Conservation (phyloP, 2,888 invertebrate genomes). For the Yponomeuta cagnagella region DNA sequence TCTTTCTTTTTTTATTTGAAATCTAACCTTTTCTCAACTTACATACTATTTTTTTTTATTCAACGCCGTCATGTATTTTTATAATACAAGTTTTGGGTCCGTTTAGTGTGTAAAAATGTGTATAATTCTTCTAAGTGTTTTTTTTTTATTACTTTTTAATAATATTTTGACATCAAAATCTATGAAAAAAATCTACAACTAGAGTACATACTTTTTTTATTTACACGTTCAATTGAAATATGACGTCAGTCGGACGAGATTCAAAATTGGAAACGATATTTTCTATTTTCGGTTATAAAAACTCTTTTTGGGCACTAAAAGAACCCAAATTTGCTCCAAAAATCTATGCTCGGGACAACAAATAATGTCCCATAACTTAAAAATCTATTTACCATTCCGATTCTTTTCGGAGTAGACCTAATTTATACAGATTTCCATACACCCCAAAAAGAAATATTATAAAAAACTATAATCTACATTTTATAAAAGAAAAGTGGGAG, state of each 20-base stretch:
- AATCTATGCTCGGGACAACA: conserved; percentile 43
- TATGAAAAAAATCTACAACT: conserved; percentile 28
- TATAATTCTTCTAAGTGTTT: conserved; percentile 36
- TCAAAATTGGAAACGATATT: conserved; percentile 33
- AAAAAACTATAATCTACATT: conserved; percentile 27
- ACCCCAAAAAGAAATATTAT: conserved; percentile 41
- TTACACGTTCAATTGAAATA: conserved; percentile 37
- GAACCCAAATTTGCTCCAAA: conserved; percentile 56
- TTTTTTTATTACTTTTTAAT: conserved; percentile 22
- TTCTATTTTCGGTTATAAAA: conserved; percentile 18
- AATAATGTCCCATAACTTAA: conserved; percentile 45
- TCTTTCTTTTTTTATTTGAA: conserved; percentile 30
- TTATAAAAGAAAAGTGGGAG: conserved; percentile 10
- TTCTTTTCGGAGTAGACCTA: conserved; percentile 61
- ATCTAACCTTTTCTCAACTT: conserved; percentile 42
- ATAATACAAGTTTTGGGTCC: conserved; percentile 63
- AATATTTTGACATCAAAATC: conserved; percentile 21
- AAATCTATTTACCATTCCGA: conserved; percentile 42
- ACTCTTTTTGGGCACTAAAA: conserved; percentile 25
- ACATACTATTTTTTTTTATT: conserved; percentile 43
- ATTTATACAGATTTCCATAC: conserved; percentile 71
- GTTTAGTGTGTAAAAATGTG: conserved; percentile 34
- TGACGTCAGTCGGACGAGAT: conserved; percentile 42
- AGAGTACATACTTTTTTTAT: conserved; percentile 46
- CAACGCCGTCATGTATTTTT: conserved; percentile 37